A percentile compares a stretch with the other conserved stretches of the same genome.
Evolutionary conservation across 2,797 vertebrate species (phyloP).

Genomic region (Labeo calbasu): DNA sequence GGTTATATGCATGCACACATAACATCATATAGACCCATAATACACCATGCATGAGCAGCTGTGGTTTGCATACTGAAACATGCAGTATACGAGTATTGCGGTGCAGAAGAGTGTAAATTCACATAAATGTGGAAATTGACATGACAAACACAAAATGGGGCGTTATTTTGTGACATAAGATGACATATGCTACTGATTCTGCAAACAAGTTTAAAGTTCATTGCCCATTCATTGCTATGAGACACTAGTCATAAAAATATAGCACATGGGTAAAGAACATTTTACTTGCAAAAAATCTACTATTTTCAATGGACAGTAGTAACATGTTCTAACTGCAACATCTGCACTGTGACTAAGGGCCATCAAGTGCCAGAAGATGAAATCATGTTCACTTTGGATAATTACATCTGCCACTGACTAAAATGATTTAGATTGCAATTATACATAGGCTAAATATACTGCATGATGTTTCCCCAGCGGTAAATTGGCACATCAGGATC

Average conservation of each 20-base stretch:
- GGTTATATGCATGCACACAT: conserved; percentile 21
- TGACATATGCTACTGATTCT: not conserved
- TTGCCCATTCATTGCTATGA: not conserved
- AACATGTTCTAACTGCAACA: conserved; percentile 14
- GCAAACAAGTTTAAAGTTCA: not conserved
- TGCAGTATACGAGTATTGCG: not conserved
- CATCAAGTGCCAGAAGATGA: conserved; percentile 39
- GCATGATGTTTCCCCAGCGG: conserved; percentile 6
- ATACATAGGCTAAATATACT: conserved; percentile 12
- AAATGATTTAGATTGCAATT: conserved; percentile 37
- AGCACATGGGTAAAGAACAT: not conserved
- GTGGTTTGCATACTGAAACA: not conserved
- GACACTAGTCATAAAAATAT: not conserved
- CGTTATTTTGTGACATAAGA: not conserved
- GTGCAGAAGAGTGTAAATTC: not conserved
- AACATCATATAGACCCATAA: conserved; percentile 3
- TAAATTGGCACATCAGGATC: not conserved
- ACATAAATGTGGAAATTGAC: not conserved
- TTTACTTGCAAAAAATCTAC: not conserved
- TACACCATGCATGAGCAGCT: conserved; percentile 14
- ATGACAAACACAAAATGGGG: not conserved
- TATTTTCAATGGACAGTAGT: not conserved
- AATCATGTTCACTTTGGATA: conserved; percentile 34
- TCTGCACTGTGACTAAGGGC: conserved; percentile 15
- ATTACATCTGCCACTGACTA: conserved; percentile 35